Percentiles rank a stretch among this genome's conserved stretches.
These are phyloP conservation scores for Psilanteris sp. DNA, from an alignment of 1,140 invertebrate genomes.

Conservation along the genomic window DNA sequence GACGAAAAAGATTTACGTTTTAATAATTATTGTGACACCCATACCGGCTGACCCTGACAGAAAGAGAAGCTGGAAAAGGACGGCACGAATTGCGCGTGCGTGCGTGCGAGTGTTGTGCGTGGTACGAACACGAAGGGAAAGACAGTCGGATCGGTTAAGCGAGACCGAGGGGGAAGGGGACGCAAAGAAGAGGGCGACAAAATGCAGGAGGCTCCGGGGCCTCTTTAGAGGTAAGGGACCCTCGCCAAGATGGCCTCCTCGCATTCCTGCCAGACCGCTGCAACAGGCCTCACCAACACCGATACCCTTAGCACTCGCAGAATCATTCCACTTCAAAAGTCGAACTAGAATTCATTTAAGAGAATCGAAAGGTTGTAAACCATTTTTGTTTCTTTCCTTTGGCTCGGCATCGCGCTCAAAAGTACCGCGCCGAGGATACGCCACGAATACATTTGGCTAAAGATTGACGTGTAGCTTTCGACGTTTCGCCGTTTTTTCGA, in stretches of 20 bases:
- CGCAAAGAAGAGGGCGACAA: slow-evolving; percentile 56
- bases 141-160: too few species aligned
- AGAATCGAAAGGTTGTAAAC: slow-evolving; percentile 28
- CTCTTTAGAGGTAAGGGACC: slow-evolving; percentile 69
- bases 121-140: slow-evolving; percentile 54
- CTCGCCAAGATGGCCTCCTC: slow-evolving; percentile 75
- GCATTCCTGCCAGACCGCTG: slow-evolving; percentile 69
- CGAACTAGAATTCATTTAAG: slow-evolving; percentile 61
- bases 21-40: slow-evolving; percentile 76
- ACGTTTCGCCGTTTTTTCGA: slow-evolving; percentile 35
- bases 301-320: slow-evolving; percentile 58
- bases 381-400: slow-evolving; percentile 25
- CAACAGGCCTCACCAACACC: slow-evolving; percentile 50
- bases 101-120: slow-evolving; percentile 62
- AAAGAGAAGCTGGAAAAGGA: slow-evolving; percentile 40
- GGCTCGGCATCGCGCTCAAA: slow-evolving; percentile 17
- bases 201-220: slow-evolving; percentile 67
- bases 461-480: slow-evolving; percentile 50
- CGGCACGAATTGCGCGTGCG: slow-evolving; percentile 51
- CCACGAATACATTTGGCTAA: slow-evolving; percentile 54
- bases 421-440: slow-evolving; percentile 35
- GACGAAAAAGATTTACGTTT: slow-evolving; percentile 71
- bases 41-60: slow-evolving; percentile 63
- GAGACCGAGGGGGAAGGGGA: slow-evolving; percentile 34
- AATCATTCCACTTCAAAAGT: slow-evolving; percentile 61